A percentile compares a stretch with the other conserved stretches of the same genome.
Evolutionary conservation across 1,140 invertebrate species (phyloP).

Genomic region (Semibalanus balanoides): DNA sequence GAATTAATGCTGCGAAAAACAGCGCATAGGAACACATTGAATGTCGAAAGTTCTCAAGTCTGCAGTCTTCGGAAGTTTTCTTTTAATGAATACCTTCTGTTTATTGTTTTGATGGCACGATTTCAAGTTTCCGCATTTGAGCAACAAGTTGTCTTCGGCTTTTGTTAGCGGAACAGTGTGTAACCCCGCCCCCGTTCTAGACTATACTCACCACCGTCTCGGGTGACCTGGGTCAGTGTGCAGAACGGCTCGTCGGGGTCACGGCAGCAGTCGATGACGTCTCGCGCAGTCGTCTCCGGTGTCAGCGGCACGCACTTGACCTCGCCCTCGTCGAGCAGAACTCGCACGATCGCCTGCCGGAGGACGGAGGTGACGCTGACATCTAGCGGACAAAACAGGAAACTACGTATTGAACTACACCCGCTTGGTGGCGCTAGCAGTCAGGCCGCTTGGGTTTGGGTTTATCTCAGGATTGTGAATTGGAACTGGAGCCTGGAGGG

Average conservation of each 20-base stretch:
- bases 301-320: slow-evolving; percentile 17
- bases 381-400: neutral
- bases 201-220: neutral
- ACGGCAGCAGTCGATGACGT: slow-evolving; percentile 21
- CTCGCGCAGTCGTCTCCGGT: slow-evolving; percentile 18
- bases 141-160: no score
- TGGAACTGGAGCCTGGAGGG: no score
- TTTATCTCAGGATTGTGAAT: no score
- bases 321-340: slow-evolving; percentile 5
- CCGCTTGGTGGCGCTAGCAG: neutral
- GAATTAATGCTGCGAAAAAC: no score
- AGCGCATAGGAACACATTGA: no score
- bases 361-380: neutral
- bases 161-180: no score
- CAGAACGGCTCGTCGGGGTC: slow-evolving; percentile 17
- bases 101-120: no score
- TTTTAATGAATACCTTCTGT: no score
- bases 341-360: slow-evolving; percentile 5
- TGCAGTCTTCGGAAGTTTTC: no score
- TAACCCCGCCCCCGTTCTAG: no score
- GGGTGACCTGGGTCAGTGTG: neutral
- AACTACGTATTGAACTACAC: neutral
- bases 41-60: no score
- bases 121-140: no score
- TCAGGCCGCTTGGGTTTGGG: neutral